Percentiles rank a stretch among this genome's conserved stretches.
These are phyloP conservation scores for Catagonus wagneri DNA, from an alignment of 2,113 vertebrate species.

Conservation along the genomic window DNA sequence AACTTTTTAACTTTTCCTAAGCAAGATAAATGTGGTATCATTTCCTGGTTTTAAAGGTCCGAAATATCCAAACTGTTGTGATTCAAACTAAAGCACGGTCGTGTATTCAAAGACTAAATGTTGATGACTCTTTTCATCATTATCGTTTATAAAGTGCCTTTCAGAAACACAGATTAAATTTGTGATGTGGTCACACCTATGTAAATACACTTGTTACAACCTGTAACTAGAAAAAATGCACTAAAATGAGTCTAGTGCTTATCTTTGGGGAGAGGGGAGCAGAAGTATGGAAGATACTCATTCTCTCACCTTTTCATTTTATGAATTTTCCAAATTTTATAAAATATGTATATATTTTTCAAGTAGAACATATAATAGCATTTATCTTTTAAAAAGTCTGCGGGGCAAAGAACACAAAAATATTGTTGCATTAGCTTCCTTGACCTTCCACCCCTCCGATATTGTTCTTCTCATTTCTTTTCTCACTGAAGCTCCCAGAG, in stretches of 20 bases:
- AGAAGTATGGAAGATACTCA: constrained; percentile 32
- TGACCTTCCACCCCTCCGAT: constrained; percentile 65
- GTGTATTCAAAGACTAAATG: constrained; percentile 9
- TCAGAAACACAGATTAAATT: constrained; percentile 14
- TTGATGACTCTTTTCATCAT: neutral
- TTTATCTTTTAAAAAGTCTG: constrained; percentile 69
- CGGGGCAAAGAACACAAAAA: constrained; percentile 49
- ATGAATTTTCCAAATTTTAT: constrained; percentile 63
- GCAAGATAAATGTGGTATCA: neutral
- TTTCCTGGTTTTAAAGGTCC: constrained; percentile 42
- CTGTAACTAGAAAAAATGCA: constrained; percentile 19
- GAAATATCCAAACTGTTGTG: neutral
- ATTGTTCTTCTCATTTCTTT: constrained; percentile 62
- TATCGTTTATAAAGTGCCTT: constrained; percentile 33
- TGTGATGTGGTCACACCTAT: neutral
- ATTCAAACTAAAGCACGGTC: constrained; percentile 29
- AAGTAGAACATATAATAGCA: constrained; percentile 57
- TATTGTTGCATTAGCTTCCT: constrained; percentile 53
- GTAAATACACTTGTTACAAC: constrained; percentile 28
- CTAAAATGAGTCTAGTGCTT: constrained; percentile 28
- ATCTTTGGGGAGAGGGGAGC: neutral
- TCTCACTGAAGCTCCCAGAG: constrained; percentile 42
- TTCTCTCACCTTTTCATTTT: constrained; percentile 52
- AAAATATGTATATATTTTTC: constrained; percentile 57
- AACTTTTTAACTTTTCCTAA: constrained; percentile 54